Conservation (phyloP, 2,888 invertebrate genomes). For the Drosophila anceps region DNA sequence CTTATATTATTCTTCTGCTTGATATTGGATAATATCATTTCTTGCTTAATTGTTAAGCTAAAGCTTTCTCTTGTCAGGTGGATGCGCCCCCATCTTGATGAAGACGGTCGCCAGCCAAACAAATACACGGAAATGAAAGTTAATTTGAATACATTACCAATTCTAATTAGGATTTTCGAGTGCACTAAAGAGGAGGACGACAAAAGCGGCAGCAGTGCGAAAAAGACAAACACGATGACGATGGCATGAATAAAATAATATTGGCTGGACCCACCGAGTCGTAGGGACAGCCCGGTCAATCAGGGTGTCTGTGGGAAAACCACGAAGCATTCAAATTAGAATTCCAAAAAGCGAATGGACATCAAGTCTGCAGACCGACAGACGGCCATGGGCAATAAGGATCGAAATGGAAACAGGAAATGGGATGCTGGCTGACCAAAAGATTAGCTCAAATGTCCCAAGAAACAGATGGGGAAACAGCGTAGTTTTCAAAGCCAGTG, state of each 20-base stretch:
- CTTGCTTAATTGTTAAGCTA: slow-evolving; percentile 38
- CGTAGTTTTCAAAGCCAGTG: slow-evolving; percentile 74
- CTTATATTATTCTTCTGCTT: slow-evolving; percentile 4
- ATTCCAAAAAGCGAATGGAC: slow-evolving; percentile 75
- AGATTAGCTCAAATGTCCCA: slow-evolving; percentile 66
- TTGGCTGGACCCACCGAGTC: slow-evolving; percentile 51
- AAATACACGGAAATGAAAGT: slow-evolving; percentile 79
- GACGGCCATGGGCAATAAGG: slow-evolving; percentile 7
- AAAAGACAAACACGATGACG: slow-evolving; percentile 55
- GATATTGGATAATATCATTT: slow-evolving; percentile 35
- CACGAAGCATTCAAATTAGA: slow-evolving; percentile 78
- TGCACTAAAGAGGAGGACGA: slow-evolving; percentile 59
- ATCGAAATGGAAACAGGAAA: slow-evolving; percentile 12
- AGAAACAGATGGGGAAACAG: slow-evolving; percentile 53
- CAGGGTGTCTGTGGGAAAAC: slow-evolving; percentile 32
- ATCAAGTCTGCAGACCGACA: slow-evolving; percentile 42
- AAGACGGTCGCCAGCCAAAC: slow-evolving; percentile 56
- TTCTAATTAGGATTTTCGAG: slow-evolving; percentile 82
- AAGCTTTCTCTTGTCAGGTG: slow-evolving; percentile 22
- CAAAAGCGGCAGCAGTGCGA: slow-evolving; percentile 37
- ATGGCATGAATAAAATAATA: slow-evolving; percentile 80
- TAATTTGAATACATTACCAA: slow-evolving; percentile 82
- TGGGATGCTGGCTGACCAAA: slow-evolving; percentile 66
- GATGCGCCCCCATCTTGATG: slow-evolving; percentile 30
- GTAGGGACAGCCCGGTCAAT: slow-evolving; percentile 24